These are phyloP conservation scores for Discoglossus pictus DNA, from an alignment of 2,797 vertebrate genomes.

Conservation along the genomic window DNA sequence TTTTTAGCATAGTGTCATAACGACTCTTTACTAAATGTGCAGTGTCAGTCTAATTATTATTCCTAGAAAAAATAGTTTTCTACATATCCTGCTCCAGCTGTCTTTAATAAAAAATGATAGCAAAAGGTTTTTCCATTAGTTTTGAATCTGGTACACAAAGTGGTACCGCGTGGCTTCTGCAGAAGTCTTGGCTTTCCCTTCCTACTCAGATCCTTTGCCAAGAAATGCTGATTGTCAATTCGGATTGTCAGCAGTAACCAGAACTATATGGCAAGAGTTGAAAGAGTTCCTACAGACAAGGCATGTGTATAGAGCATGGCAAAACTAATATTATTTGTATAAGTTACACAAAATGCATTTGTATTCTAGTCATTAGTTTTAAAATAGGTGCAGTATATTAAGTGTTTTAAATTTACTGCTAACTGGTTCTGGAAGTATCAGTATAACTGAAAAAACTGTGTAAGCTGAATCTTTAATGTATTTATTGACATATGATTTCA, in stretches of 20 bases:
- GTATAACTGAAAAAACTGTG: too few species aligned
- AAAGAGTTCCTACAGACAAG: constrained; percentile 39
- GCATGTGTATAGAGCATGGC: too few species aligned
- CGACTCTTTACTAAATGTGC: too few species aligned
- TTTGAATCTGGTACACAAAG: constrained; percentile 20
- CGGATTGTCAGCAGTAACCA: constrained; percentile 55
- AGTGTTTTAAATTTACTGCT: too few species aligned
- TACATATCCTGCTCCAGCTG: constrained; percentile 10
- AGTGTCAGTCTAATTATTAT: constrained; percentile 12
- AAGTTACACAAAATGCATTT: constrained; percentile 24
- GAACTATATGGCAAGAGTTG: constrained; percentile 51
- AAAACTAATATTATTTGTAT: constrained; percentile 23
- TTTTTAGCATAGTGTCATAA: too few species aligned
- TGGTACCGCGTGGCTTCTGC: constrained; percentile 19
- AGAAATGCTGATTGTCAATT: constrained; percentile 54
- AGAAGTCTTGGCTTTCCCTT: constrained; percentile 52
- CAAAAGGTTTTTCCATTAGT: constrained; percentile 27
- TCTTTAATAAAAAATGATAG: constrained; percentile 33
- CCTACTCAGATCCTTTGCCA: constrained; percentile 55
- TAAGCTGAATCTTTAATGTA: too few species aligned
- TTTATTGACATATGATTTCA: too few species aligned
- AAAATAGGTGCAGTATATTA: too few species aligned
- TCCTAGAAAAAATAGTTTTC: not conserved
- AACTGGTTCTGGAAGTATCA: too few species aligned
- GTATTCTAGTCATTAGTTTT: not conserved